Conservation (phyloP, 1,140 invertebrate genomes). For the Diprion similis region DNA sequence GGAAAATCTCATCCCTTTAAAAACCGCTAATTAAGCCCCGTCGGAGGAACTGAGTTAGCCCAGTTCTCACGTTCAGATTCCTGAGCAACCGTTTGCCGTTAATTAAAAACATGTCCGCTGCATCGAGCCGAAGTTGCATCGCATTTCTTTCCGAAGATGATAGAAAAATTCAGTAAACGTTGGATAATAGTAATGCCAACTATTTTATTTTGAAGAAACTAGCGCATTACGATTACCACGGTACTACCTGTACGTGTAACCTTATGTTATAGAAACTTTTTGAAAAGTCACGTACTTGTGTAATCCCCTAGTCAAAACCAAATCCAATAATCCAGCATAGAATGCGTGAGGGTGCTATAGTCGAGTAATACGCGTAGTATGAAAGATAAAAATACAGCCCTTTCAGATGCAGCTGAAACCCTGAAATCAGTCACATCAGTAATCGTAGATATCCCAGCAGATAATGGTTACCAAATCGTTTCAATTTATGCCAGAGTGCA, state of each 20-base stretch:
- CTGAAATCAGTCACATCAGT: not conserved
- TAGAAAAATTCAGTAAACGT: no score
- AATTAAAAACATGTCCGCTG: not conserved
- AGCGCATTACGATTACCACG: no score
- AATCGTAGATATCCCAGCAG: no score
- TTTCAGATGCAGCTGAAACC: not conserved
- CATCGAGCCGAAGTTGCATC: not conserved
- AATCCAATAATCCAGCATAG: conserved; percentile 8
- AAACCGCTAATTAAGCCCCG: not conserved
- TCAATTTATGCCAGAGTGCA: not conserved
- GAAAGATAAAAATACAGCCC: conserved; percentile 8
- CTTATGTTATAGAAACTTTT: not conserved
- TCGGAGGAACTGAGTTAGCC: not conserved
- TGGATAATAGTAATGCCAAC: no score
- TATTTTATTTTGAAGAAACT: no score
- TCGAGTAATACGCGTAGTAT: not conserved
- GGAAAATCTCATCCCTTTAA: not conserved
- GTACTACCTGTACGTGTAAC: no score
- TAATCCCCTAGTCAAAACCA: not conserved
- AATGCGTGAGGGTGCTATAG: not conserved
- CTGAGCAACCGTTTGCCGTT: not conserved
- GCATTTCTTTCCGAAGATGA: not conserved
- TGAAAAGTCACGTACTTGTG: not conserved
- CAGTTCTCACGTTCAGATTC: not conserved
- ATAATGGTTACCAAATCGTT: not conserved